Evolutionary conservation across 2,888 invertebrate genomes (phyloP), one percentile per base, ranked within the genome.

Genomic region (Chalcis sispes): DNA sequence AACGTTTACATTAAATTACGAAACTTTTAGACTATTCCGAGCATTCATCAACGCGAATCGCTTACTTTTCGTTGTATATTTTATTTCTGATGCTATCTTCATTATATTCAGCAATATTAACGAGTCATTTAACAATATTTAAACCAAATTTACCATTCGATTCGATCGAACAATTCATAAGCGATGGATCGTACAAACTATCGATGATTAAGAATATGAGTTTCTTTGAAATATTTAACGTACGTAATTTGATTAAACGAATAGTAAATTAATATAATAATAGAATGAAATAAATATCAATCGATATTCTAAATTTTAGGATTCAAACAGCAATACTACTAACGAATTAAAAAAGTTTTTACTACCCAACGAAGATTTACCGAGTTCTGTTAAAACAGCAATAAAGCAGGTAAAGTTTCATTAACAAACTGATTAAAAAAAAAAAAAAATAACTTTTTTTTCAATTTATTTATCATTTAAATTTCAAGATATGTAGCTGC

Each of bases 51-150:
- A 56, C 78, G 3, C 77, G 79, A 48, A 72, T 81, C 5, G 75
- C 77, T 1, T 81, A 80, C 65, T 76, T 66, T 7, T 69, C 77
- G 1, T 23, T 77, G 1, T 69, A 65, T 13, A 36, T 70, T 18
- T 66, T 70, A 2, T 58, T 65, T 4, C 65, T 77, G 27, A 20
- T 73, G 1, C 10, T 77, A 7, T 73, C 25, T 54, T 40, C 77
- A 8, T 23, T 80, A 1, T 83, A 82, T 56, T 80, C 82, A 1
- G 82, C 81, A 1, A 59, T 79, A 0, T 77, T 83, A 2, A 79
- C 80, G 25, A 78, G 81, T 25, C 79, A 66, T 15, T 75, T 82
- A 23, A 77, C 81, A 42, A 42, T 79, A 32, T 64, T 72, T 2
- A 64, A 54, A 52, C 64, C 64, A 0, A 29, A 13, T 10, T 29